Base-by-base conservation (phyloP, 2,888 invertebrate genomes). In the Chrysolina oricalcia region DNA sequence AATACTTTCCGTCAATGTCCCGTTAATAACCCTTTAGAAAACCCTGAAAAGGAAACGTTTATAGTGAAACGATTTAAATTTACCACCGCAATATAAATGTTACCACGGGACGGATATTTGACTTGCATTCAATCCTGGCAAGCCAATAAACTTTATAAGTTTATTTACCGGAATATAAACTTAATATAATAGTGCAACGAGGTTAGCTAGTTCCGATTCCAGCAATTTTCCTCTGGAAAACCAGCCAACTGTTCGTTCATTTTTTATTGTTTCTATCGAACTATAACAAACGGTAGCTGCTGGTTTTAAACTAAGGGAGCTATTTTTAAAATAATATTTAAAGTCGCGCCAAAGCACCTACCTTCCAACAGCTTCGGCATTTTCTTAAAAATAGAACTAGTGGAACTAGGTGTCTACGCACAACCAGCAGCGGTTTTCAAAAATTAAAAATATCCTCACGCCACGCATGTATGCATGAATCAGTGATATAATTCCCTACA, bases 301-400 rank as follows among this genome's bases (percentile, higher is more conserved):
- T 70, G 65, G 50, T 74, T 70, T 66, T 70, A 63, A 46, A 70
- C 65, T 74, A 69, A 46, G 35, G 63, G 65, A 64, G 73, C 70
- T 74, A 74, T 74, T 74, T 74, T 74, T 74, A 70, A 74, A 74
- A 70, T 46, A 59, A 74, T 70, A 69, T 74, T 64, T 21, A 64
- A 50, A 68, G 46, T 21, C 48, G 69, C 67, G 50, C 62, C 48
- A 62, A 62, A 67, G 50, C 19, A 43, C 1, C 62, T 43, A 73
- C 48, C 73, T 62, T 50, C 48, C 48, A 17, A 50, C 50, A 59
- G 72, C 68, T 69, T 73, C 69, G 69, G 73, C 64, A 73, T 53
- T 65, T 43, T 43, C 59, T 68, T 64, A 64, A 69, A 73, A 74
- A 74, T 70, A 74, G 73, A 69, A 50, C 56, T 17, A 15, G 59